These are phyloP conservation scores for Toxostoma redivivum DNA, from an alignment of 2,113 vertebrate species.

Conservation along the genomic window DNA sequence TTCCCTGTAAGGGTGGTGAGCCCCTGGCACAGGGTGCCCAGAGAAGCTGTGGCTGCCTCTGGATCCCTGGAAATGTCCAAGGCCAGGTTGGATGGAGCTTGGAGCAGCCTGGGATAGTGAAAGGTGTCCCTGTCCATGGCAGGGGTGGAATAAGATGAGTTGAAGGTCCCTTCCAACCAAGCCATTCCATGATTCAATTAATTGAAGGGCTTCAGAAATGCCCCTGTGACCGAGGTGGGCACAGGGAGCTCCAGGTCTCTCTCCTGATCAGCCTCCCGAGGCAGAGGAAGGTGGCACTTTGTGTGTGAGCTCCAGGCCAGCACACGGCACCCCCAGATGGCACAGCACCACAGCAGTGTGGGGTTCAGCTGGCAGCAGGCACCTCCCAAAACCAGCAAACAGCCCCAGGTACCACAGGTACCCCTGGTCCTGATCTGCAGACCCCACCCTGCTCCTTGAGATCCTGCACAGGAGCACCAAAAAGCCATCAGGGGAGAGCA, in stretches of 20 bases:
- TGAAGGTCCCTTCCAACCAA: not conserved
- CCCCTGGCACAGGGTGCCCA: not conserved
- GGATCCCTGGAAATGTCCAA: not conserved
- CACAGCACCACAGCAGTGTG: rapidly evolving
- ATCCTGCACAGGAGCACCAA: not conserved
- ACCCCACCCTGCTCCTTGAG: not conserved
- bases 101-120: rapidly evolving
- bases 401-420: rapidly evolving
- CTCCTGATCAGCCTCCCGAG: rapidly evolving
- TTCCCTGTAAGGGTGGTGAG: rapidly evolving
- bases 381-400: not conserved
- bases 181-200: not conserved
- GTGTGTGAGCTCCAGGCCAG: not conserved
- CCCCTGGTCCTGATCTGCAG: not conserved
- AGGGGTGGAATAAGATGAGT: rapidly evolving
- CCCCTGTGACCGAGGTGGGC: rapidly evolving
- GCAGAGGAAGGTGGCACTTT: not conserved
- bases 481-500: not conserved
- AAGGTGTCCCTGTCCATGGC: not conserved
- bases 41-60: not conserved
- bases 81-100: rapidly evolving
- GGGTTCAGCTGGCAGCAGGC: not conserved
- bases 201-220: not conserved
- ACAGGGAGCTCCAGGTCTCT: not conserved
- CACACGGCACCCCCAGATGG: rapidly evolving